Conservation (phyloP, 2,888 invertebrate genomes). For the Listrodromus nycthemerus region DNA sequence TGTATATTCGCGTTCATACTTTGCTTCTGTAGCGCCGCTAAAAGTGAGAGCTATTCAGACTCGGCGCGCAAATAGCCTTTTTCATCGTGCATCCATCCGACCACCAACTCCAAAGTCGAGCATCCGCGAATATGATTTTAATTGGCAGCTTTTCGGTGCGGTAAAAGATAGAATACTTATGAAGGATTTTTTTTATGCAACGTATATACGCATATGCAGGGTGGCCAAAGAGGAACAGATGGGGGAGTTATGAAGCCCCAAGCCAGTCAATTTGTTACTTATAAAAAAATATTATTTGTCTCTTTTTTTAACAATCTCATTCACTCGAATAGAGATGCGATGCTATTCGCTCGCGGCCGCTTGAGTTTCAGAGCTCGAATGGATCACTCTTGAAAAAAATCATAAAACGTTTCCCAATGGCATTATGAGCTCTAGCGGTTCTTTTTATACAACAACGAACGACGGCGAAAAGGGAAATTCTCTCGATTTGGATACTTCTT, state of each 20-base stretch:
- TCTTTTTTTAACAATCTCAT: not conserved
- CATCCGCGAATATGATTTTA: constrained; percentile 61
- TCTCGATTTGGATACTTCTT: not conserved
- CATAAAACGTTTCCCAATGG: constrained; percentile 18
- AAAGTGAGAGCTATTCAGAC: constrained; percentile 50
- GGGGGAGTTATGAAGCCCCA: not conserved
- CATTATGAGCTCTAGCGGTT: constrained; percentile 19
- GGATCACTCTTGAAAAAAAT: constrained; percentile 22
- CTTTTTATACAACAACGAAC: constrained; percentile 7
- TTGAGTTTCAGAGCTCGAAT: constrained; percentile 8
- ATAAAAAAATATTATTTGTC: not conserved
- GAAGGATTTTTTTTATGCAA: constrained; percentile 7
- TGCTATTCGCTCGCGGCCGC: not conserved
- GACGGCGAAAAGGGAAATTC: not conserved
- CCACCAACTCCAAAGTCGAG: constrained; percentile 13
- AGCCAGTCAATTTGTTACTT: constrained; percentile 18
- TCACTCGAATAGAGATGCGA: not conserved
- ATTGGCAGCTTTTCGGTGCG: constrained; percentile 50
- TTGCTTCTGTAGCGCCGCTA: not conserved
- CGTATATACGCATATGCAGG: not conserved
- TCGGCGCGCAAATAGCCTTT: constrained; percentile 51
- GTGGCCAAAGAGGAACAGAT: constrained; percentile 13
- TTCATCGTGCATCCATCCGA: not conserved
- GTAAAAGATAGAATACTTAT: constrained; percentile 53
- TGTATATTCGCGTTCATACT: constrained; percentile 6